phyloP scores from a whole-genome alignment of 1,140 invertebrate genomes.

The Oryzaephilus surinamensis region DNA sequence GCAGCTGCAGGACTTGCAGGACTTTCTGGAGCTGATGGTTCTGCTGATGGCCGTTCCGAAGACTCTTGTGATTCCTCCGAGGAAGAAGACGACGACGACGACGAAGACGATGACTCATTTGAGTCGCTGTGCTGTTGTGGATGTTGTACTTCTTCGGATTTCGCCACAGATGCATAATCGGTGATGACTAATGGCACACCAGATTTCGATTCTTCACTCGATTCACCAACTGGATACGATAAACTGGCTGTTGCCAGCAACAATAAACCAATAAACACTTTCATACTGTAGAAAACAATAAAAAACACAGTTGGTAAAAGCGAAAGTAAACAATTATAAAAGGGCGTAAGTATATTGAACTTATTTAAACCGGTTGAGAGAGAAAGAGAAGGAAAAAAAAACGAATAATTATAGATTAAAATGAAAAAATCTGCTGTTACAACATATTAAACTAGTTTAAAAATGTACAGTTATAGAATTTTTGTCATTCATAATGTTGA shows the following conservation, averaged over 20 bases:
- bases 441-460: neutral
- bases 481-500: no score
- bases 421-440: neutral
- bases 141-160: slow-evolving; percentile 21
- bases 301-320: neutral
- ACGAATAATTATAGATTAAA: neutral
- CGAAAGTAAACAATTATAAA: slow-evolving; percentile 1
- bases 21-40: slow-evolving; percentile 11
- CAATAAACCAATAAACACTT: slow-evolving; percentile 28
- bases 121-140: slow-evolving; percentile 25
- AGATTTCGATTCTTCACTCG: slow-evolving; percentile 24
- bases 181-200: slow-evolving; percentile 33
- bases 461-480: neutral
- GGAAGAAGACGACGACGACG: slow-evolving; percentile 37
- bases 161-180: slow-evolving; percentile 35
- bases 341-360: no score
- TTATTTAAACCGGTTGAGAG: no score
- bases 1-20: slow-evolving; percentile 1
- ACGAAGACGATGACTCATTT: slow-evolving; percentile 32
- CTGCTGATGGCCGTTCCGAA: slow-evolving; percentile 10
- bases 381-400: neutral
- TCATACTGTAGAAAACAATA: slow-evolving; percentile 33
- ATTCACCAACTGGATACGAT: slow-evolving; percentile 31
- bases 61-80: slow-evolving; percentile 15
- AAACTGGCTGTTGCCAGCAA: slow-evolving; percentile 29